These are phyloP conservation scores for Apamea sordens DNA, from an alignment of 2,888 invertebrate species.

Conservation along the genomic window DNA sequence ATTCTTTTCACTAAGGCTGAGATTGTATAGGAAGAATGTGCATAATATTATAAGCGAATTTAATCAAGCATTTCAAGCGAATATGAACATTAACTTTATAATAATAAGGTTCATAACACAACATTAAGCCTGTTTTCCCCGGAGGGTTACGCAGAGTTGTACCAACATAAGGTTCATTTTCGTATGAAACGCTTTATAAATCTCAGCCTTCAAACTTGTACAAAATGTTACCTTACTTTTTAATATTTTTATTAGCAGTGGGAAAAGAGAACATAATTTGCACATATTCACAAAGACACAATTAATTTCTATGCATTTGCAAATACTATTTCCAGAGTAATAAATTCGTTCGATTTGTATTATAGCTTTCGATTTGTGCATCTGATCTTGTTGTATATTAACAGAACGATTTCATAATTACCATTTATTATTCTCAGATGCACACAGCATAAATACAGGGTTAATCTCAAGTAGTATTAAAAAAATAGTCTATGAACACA, in stretches of 20 bases:
- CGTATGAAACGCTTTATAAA: neutral
- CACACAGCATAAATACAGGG: neutral
- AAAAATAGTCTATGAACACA: conserved; percentile 38
- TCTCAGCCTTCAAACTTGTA: neutral
- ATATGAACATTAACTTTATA: neutral
- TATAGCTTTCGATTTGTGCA: neutral
- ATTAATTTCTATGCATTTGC: neutral
- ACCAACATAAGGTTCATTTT: neutral
- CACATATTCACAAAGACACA: neutral
- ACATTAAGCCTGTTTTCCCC: neutral
- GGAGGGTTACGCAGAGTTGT: neutral
- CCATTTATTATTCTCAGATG: neutral
- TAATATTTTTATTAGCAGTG: neutral
- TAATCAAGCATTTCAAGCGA: neutral
- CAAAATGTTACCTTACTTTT: neutral
- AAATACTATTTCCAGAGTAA: neutral
- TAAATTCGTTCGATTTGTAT: conserved; percentile 7
- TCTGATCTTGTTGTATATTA: conserved; percentile 1
- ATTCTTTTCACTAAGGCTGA: neutral
- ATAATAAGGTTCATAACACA: neutral
- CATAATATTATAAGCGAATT: neutral
- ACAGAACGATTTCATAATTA: conserved; percentile 16
- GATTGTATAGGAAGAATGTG: neutral
- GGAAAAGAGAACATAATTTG: neutral
- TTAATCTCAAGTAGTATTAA: conserved; percentile 23